phyloP scores from a whole-genome alignment of 2,113 vertebrate species.

The Amblyopsis rosae region DNA sequence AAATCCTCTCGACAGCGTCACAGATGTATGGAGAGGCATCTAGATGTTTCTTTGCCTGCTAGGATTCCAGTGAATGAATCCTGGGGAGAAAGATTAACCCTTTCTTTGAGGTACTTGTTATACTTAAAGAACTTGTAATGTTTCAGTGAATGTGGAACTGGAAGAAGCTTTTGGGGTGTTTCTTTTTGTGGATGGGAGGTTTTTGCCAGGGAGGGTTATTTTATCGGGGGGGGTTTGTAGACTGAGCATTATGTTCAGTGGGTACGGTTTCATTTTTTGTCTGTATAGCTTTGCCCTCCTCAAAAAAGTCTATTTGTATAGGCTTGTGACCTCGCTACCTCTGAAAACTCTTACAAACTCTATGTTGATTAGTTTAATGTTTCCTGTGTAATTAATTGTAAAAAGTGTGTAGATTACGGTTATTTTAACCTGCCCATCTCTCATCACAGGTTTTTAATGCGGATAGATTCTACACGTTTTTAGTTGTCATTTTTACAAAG shows the following conservation, averaged over 20 bases:
- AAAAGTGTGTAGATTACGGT: conserved; percentile 87
- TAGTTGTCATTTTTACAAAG: conserved; percentile 61
- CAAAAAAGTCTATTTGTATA: conserved; percentile 75
- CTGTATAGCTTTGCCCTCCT: conserved; percentile 81
- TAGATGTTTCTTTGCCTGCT: conserved; percentile 57
- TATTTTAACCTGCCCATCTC: conserved; percentile 85
- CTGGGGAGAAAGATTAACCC: conserved; percentile 60
- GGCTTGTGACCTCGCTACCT: conserved; percentile 90
- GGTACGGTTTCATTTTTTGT: conserved; percentile 83
- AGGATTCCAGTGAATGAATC: conserved; percentile 48
- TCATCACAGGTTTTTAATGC: conserved; percentile 81
- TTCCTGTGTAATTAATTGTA: conserved; percentile 87
- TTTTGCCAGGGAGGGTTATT: conserved; percentile 10
- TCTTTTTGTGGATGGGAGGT: conserved; percentile 56
- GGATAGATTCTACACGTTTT: conserved; percentile 68
- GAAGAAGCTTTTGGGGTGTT: conserved; percentile 85
- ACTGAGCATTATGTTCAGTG: conserved; percentile 78
- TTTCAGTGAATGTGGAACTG: conserved; percentile 92
- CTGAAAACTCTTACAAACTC: conserved; percentile 87
- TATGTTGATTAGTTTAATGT: conserved; percentile 84
- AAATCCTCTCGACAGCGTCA: conserved; percentile 38
- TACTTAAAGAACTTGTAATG: conserved; percentile 83
- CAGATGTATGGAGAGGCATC: conserved; percentile 15
- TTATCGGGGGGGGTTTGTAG: conserved; percentile 72
- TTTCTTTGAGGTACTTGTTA: conserved; percentile 86